Evolutionary conservation across 2,113 vertebrate species (phyloP), one percentile per base, ranked within the genome.

Genomic region (Cyprinodon tularosa): DNA sequence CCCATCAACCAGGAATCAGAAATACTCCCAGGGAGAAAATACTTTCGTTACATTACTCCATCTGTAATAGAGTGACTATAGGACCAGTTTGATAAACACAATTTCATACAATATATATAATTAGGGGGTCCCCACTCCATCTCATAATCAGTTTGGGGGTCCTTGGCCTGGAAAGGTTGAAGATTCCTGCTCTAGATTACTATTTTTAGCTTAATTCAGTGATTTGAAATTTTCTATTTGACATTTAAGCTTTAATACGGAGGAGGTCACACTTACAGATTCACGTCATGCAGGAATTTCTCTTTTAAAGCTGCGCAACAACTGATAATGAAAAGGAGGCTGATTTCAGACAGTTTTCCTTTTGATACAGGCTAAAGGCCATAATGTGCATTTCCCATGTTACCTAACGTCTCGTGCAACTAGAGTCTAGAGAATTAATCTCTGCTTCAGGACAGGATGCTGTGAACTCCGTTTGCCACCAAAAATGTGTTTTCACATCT

Each of bases 401-500:
- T 79, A 68, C 38, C 45, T 9, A 40, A 7, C 8, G 14, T 76
- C 50, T 67, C 29, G 3, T 76, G 47, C 69, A 38, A 12, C 74
- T 12, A 17, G 11, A 20, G 47, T 36, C 29, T 60, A 22, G 38
- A 36, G 3, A 40, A 73, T 17, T 63, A 50, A 59, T 74, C 36
- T 74, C n/a, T 10, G 37, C 59, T 66, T 71, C 50, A 47, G 40
- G 22, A 15, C 65, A 67, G 47, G 50, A 65, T 60, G 53, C 38
- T 36, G 37, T 53, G 38, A 60, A 40, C 22, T 63, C 73, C 40
- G 7, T 70, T 50, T 67, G 67, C 77, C 72, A 57, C 66, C 64
- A 29, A 40, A 62, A 83, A 77, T 45, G 12, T 77, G 40, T 83
- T 78, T 80, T 65, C 63, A 29, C 40, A 53, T 72, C 45, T 67